Percentiles rank a stretch among this genome's conserved stretches.
phyloP scores from a whole-genome alignment of 2,113 vertebrate genomes.

The Forbesichthys agassizii region DNA sequence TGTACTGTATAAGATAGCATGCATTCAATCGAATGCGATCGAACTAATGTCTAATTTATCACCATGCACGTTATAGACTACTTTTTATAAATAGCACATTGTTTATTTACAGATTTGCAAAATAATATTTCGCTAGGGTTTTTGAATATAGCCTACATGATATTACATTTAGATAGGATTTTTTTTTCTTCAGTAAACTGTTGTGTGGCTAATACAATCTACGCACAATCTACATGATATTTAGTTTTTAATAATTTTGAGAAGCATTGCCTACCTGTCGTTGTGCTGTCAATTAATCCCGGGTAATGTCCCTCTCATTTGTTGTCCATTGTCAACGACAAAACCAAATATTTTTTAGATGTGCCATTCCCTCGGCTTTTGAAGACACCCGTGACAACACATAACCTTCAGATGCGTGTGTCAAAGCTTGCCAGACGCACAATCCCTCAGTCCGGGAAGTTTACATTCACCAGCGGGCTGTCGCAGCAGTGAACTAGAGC shows the following conservation, averaged over 20 bases:
- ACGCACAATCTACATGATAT: not conserved
- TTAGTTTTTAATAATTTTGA: not conserved
- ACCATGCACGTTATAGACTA: slow-evolving; percentile 21
- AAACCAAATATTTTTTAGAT: slow-evolving; percentile 53
- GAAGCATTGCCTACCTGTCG: slow-evolving; percentile 67
- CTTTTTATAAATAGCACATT: no score
- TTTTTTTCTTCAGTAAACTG: no score
- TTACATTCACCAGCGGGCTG: slow-evolving; percentile 30
- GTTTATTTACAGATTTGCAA: slow-evolving; percentile 7
- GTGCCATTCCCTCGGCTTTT: slow-evolving; percentile 63
- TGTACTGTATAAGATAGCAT: no score
- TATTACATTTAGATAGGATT: no score
- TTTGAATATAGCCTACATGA: not conserved
- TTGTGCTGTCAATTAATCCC: slow-evolving; percentile 73
- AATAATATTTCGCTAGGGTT: not conserved
- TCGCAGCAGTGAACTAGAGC: slow-evolving; percentile 41
- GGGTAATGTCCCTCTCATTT: slow-evolving; percentile 70
- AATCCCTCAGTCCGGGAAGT: slow-evolving; percentile 50
- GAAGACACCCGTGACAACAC: slow-evolving; percentile 49
- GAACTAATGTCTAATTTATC: slow-evolving; percentile 10
- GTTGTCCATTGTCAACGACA: slow-evolving; percentile 70
- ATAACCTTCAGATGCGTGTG: slow-evolving; percentile 47
- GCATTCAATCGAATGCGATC: not conserved
- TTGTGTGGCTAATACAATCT: no score
- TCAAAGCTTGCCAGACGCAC: slow-evolving; percentile 33